These are phyloP conservation scores for Xanthia icteritia DNA, from an alignment of 2,888 invertebrate genomes.

Conservation along the genomic window DNA sequence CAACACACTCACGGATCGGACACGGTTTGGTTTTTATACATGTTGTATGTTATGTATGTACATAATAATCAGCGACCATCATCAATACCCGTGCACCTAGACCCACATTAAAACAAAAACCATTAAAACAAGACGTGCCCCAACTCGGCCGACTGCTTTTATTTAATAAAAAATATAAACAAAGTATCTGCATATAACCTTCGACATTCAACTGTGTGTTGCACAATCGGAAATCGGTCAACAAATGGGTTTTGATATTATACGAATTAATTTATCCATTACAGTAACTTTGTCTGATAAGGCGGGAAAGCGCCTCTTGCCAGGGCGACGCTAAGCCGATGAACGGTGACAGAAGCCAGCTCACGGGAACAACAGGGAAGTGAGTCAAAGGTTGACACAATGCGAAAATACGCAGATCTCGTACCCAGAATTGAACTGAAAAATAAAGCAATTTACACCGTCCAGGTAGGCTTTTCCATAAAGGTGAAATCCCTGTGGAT, in stretches of 20 bases:
- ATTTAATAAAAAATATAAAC: conserved; percentile 45
- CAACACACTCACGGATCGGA: no score
- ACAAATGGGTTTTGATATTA: conserved; percentile 53
- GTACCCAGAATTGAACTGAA: conserved; percentile 36
- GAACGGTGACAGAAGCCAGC: conserved; percentile 11
- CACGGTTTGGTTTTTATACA: no score
- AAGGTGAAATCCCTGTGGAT: conserved; percentile 47
- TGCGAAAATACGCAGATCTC: conserved; percentile 11
- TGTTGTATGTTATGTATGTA: not conserved
- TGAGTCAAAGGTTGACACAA: conserved; percentile 34
- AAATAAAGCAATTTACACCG: not conserved
- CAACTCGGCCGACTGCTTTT: conserved; percentile 34
- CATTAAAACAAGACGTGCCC: conserved; percentile 26
- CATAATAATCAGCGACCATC: not conserved
- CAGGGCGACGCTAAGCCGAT: conserved; percentile 31
- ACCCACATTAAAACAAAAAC: conserved; percentile 38
- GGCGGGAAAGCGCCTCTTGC: conserved; percentile 38
- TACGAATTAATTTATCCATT: conserved; percentile 44
- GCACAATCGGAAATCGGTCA: conserved; percentile 54
- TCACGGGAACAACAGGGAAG: conserved; percentile 42
- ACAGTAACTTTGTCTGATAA: conserved; percentile 35
- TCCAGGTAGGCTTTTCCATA: conserved; percentile 9
- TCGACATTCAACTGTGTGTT: conserved; percentile 58
- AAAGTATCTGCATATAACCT: conserved; percentile 55
- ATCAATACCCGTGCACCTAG: conserved; percentile 33